Base-by-base conservation (phyloP, 2,113 vertebrate species). In the Xiphias gladius region DNA sequence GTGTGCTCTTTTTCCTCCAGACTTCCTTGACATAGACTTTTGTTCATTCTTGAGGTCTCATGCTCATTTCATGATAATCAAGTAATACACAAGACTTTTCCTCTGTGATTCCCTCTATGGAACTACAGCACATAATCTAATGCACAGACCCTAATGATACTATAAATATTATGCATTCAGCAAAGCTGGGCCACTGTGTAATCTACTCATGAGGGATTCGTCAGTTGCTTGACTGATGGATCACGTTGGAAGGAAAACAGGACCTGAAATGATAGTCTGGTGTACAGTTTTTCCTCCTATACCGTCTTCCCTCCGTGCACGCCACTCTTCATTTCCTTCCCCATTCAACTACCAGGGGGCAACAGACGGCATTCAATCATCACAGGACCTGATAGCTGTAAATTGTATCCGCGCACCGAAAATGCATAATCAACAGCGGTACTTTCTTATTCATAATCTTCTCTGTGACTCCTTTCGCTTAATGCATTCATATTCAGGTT, bases 361-460 rank as follows among this genome's bases (percentile, higher is more conserved):
- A 87, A 90, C 89, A 87, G 80, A 88, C 80, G 59, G 86, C 83
- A 73, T 90, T 91, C 90, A 92, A 92, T 93, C 92, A 93, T 86
- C 89, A 82, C 83, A 89, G 86, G 86, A 80, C 89, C 84, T 88
- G 86, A 91, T 91, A 87, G 91, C 88, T 91, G 91, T 87, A 89
- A 92, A 92, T 89, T 93, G 88, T 88, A 91, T 93, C 90, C 30
- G 64, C 43, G 61, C 68, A 17, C 74, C 16, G 80, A 89, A 93
- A 93, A 91, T 82, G 89, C 91, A 93, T 91, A 93, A 92, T 93
- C 90, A 89, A 93, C 87, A 81, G 86, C 75, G 70, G 84, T 84
- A 78, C 87, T 86, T 92, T 89, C 82, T 88, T 93, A 88, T 90
- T 91, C 88, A 91, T 92, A 92, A 93, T 93, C 88, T 91, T 89